Conservation (phyloP, 2,113 vertebrate genomes). For the Spermophilus dauricus region DNA sequence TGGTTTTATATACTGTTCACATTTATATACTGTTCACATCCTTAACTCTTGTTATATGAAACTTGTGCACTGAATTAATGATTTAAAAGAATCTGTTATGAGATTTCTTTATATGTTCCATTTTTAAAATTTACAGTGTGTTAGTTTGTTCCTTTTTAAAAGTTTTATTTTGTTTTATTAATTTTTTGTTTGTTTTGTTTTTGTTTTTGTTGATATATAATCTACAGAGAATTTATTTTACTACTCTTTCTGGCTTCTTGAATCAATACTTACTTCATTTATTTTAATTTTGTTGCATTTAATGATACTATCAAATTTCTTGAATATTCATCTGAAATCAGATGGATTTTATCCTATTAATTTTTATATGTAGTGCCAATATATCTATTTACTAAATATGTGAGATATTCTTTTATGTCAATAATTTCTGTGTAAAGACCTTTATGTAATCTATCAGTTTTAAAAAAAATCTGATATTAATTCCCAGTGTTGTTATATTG, state of each 20-base stretch:
- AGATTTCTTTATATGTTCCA: background rate
- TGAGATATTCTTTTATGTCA: background rate
- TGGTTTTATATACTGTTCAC: background rate
- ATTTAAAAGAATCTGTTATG: background rate
- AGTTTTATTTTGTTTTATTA: too few relatives aligned
- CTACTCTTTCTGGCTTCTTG: background rate
- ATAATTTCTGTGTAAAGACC: background rate
- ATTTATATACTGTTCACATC: background rate
- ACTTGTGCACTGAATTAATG: background rate
- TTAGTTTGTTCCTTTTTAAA: background rate
- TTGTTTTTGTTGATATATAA: background rate
- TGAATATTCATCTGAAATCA: conserved; percentile 7
- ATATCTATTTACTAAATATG: conserved; percentile 22
- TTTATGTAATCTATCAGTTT: conserved; percentile 1
- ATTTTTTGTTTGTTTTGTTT: background rate
- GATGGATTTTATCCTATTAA: background rate
- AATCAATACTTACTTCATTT: too few relatives aligned
- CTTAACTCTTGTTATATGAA: background rate
- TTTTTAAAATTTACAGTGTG: background rate
- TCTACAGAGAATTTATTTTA: conserved; percentile 12
- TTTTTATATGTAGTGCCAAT: background rate
- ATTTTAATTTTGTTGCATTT: too few relatives aligned
- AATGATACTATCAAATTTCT: background rate
- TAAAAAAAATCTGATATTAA: background rate
- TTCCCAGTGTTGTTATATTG: background rate